Evolutionary conservation across 37 sponge, comb jelly and placozoan species (phyloP), one percentile per base, ranked within the genome.

Genomic region (Petrosia ficiformis): DNA sequence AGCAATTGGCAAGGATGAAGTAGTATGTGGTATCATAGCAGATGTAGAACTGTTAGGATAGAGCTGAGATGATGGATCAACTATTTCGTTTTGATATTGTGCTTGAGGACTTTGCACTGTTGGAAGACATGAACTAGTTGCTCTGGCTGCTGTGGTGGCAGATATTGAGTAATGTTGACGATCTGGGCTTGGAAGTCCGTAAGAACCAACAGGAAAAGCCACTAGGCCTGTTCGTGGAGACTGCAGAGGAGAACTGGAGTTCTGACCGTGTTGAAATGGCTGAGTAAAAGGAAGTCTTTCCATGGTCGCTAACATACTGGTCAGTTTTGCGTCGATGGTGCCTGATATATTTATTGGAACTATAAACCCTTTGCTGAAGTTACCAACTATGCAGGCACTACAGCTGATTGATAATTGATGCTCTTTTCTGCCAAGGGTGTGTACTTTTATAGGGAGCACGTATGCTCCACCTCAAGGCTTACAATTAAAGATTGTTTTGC

Each of bases 291-390:
- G 63, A 11, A 61, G 63, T 22, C 63, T 61, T 6, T 61, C 63
- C 63, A 61, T 61, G 6, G 63, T 61, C 5, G 63, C 63, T 61
- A 61, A n/a, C 63, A 61, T 61, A n/a, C 5, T 61, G 28, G 14
- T 48, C 54, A n/a, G n/a, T n/a, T n/a, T n/a, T n/a, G n/a, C n/a
- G n/a, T n/a, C n/a, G n/a, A n/a, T n/a, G n/a, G n/a, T n/a, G n/a
- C n/a, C n/a, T n/a, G n/a, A n/a, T n/a, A n/a, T n/a, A n/a, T n/a
- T n/a, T n/a, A n/a, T n/a, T n/a, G n/a, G n/a, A n/a, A n/a, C n/a
- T n/a, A n/a, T n/a, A n/a, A n/a, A n/a, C n/a, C n/a, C n/a, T n/a
- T n/a, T n/a, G n/a, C n/a, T n/a, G n/a, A n/a, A n/a, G n/a, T n/a
- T n/a, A n/a, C n/a, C n/a, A n/a, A n/a, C n/a, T n/a, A n/a, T n/a